Percentiles rank a stretch among this genome's conserved stretches.
phyloP scores from a whole-genome alignment of 1,140 invertebrate genomes.

The Elysia chlorotica region DNA sequence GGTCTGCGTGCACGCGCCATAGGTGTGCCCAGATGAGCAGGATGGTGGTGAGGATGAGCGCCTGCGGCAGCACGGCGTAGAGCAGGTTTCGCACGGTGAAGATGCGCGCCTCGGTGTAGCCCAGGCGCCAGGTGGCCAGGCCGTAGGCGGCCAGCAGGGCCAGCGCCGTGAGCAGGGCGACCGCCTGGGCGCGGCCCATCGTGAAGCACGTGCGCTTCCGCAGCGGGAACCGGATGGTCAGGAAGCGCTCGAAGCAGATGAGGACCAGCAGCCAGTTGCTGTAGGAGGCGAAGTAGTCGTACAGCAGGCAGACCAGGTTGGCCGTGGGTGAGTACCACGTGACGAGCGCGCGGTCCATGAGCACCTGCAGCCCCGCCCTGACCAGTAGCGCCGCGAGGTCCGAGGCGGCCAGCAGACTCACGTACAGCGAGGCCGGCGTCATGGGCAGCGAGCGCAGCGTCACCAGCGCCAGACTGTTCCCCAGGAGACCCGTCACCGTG shows the following conservation, averaged over 20 bases:
- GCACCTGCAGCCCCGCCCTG: conserved; percentile 31
- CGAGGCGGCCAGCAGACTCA: conserved; percentile 36
- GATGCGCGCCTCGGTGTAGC: conserved; percentile 15
- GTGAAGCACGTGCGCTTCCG: conserved; percentile 35
- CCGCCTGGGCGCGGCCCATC: conserved; percentile 22
- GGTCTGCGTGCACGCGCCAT: conserved; percentile 21
- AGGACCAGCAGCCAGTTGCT: conserved; percentile 46
- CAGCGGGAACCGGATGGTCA: conserved; percentile 43
- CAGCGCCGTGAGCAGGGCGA: conserved; percentile 25
- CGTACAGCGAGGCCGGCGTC: conserved; percentile 38
- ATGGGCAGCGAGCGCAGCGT: conserved; percentile 35
- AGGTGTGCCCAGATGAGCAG: conserved; percentile 23
- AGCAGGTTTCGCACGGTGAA: conserved; percentile 20
- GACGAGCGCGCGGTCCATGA: conserved; percentile 22
- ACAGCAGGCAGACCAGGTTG: conserved; percentile 31
- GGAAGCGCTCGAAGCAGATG: conserved; percentile 43
- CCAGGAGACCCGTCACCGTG: conserved; percentile 32
- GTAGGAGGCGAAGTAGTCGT: conserved; percentile 35
- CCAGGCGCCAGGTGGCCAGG: not conserved
- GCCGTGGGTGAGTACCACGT: not conserved
- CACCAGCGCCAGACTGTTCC: conserved; percentile 35
- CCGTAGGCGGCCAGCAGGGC: conserved; percentile 10
- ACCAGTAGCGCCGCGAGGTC: conserved; percentile 34
- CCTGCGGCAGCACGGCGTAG: conserved; percentile 29
- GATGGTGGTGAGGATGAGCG: conserved; percentile 34